Conservation (phyloP, 2,888 invertebrate genomes). For the Arrhopalites spinosus region DNA sequence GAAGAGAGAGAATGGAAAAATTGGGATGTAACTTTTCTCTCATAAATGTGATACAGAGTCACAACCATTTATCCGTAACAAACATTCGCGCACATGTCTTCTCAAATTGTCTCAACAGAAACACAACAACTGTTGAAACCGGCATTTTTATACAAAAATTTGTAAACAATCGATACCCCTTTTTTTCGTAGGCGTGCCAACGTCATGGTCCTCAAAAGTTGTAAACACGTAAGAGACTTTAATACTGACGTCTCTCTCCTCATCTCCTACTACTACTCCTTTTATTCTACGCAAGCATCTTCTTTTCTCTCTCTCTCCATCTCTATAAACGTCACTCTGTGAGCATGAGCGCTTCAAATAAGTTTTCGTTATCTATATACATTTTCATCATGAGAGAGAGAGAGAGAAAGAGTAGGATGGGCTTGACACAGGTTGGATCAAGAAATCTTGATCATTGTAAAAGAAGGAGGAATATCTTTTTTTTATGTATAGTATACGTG, state of each 20-base stretch:
- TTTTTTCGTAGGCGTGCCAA: slow-evolving; percentile 1
- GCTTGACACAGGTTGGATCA: too few species aligned
- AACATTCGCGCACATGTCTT: too few species aligned
- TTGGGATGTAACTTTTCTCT: too few species aligned
- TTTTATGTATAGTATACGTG: too few species aligned
- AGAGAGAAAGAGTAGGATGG: too few species aligned
- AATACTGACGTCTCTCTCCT: not conserved
- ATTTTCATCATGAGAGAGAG: not conserved
- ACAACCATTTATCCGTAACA: too few species aligned
- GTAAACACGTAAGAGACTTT: not conserved
- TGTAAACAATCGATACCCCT: not conserved
- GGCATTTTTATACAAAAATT: too few species aligned
- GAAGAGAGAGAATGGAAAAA: too few species aligned
- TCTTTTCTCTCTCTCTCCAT: not conserved
- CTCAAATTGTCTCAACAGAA: not conserved
- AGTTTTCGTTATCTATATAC: not conserved
- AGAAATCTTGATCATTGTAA: too few species aligned
- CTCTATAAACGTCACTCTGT: not conserved
- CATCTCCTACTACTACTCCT: too few species aligned
- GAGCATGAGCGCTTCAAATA: not conserved
- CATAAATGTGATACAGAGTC: too few species aligned
- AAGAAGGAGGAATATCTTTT: too few species aligned
- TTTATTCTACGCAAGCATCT: slow-evolving; percentile 2
- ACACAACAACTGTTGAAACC: not conserved
- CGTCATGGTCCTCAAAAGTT: not conserved